These are phyloP conservation scores for Cochlearius cochlearius DNA, from an alignment of 2,113 vertebrate genomes.

Conservation along the genomic window DNA sequence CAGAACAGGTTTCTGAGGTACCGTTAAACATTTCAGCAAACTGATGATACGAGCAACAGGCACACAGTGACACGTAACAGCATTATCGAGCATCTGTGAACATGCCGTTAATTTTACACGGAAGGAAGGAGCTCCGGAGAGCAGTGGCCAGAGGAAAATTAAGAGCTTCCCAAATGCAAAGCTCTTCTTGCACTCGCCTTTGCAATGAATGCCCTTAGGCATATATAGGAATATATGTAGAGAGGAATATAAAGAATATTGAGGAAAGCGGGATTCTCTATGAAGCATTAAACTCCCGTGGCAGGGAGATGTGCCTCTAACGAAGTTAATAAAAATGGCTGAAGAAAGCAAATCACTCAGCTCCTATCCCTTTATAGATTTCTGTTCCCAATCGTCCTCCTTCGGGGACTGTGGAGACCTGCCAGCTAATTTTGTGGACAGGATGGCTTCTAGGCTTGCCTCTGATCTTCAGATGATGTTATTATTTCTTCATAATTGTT, in stretches of 20 bases:
- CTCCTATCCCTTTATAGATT: slow-evolving; percentile 16
- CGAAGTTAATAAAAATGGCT: slow-evolving; percentile 6
- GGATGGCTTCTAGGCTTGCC: slow-evolving; percentile 21
- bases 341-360: slow-evolving; percentile 12
- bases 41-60: background rate
- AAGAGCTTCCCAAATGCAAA: background rate
- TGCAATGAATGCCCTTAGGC: background rate
- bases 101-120: background rate
- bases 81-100: background rate
- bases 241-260: background rate
- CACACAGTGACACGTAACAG: background rate
- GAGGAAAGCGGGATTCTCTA: background rate
- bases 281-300: background rate
- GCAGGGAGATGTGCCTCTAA: background rate
- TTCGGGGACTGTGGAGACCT: background rate
- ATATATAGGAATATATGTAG: too few relatives aligned
- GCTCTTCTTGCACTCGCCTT: background rate
- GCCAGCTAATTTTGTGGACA: slow-evolving; percentile 30
- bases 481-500: slow-evolving; percentile 61
- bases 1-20: background rate
- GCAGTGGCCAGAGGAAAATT: background rate
- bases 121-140: background rate
- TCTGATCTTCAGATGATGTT: slow-evolving; percentile 33
- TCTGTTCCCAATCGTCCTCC: background rate
- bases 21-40: background rate